phyloP scores from a whole-genome alignment of 2,797 vertebrate genomes.

The Lutjanus campechanus region DNA sequence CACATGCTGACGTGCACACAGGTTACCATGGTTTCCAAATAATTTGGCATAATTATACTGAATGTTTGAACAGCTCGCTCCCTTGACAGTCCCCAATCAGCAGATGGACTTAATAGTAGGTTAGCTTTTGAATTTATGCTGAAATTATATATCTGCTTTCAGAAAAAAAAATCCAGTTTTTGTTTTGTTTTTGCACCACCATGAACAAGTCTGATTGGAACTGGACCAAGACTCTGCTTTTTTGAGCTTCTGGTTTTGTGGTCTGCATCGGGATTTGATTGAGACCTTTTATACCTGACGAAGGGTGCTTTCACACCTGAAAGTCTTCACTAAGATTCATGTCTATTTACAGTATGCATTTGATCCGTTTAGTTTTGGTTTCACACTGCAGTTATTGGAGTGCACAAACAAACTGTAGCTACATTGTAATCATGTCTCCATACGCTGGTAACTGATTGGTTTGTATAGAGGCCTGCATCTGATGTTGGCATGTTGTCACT shows the following conservation, averaged over 20 bases:
- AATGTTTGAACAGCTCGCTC: not conserved
- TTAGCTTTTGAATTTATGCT: not conserved
- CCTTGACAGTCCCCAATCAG: not conserved
- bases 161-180: not conserved
- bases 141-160: not conserved
- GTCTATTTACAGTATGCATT: no score
- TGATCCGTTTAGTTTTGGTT: no score
- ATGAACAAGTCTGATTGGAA: not conserved
- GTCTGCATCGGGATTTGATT: accelerated
- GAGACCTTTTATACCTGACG: not conserved
- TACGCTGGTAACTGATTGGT: no score
- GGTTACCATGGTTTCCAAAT: slow-evolving; percentile 9
- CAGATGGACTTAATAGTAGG: not conserved
- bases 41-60: slow-evolving; percentile 8
- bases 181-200: not conserved
- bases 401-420: no score
- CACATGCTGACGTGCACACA: not conserved
- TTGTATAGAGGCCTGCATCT: no score
- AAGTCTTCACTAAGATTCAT: no score
- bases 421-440: no score
- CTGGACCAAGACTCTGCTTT: no score
- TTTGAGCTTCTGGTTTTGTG: not conserved
- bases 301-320: no score
- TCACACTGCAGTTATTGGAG: no score
- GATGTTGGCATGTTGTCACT: no score